Evolutionary conservation across 53 echinoderm and acorn worm genomes (phyloP), one percentile per base, ranked within the genome.

Genomic region (Patiria pectinifera): DNA sequence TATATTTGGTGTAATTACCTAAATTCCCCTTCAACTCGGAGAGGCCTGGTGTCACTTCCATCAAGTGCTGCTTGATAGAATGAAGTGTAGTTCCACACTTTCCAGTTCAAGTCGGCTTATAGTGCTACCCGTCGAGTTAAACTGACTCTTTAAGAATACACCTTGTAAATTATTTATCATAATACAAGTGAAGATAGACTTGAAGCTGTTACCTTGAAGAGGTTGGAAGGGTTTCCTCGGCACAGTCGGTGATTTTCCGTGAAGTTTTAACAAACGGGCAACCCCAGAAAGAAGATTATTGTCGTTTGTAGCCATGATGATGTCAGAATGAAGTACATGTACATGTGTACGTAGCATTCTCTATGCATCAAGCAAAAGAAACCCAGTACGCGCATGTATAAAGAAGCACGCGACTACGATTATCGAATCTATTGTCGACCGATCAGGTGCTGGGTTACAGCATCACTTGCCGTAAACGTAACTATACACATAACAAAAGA

Each of bases 191-290:
- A 79, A 3, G 9, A 11, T 48, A 45, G 4, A 21, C 46, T 2
- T 80, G 46, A 2, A 80, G 11, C 3, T 4, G 76, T 47, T 80
- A 47, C 49, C 47, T 80, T 47, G 49, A 80, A 9, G 46, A 5
- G 80, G 80, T 19, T 48, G 80, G 6, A 74, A 24, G 74, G 10
- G 19, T 66, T 14, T 66, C 19, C 19, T 76, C 76, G 25, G 43
- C 9, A 76, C 14, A 48, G 11, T 6, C 19, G 46, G 47, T 58
- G 58, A n/a, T 59, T 82, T n/a, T 22, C 22, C 59, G 23, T 21
- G 82, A 82, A 82, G 59, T 21, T 82, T 82, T 2, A 23, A 22
- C 82, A 82, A 82, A 82, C 82, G 23, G 7, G 82, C 82, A n/a
- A 82, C 82, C 45, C 59, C 82, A 59, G 82, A 60, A 59, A 82